A percentile compares a stretch with the other conserved stretches of the same genome.
phyloP scores from a whole-genome alignment of 2,797 vertebrate species.

The Platyrinchus mystaceus region DNA sequence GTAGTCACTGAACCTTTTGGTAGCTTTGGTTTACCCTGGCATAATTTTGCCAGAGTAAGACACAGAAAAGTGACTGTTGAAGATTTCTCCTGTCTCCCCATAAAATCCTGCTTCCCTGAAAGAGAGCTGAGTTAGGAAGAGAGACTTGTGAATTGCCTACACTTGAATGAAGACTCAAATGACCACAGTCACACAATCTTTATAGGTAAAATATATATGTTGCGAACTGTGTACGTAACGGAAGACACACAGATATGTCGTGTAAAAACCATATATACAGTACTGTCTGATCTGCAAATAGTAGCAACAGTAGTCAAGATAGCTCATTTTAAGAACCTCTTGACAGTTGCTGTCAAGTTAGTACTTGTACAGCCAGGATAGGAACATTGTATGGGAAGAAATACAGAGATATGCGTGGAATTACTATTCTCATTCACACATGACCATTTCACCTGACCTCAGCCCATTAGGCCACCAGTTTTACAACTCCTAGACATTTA shows the following conservation, averaged over 20 bases:
- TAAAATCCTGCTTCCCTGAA: neutral
- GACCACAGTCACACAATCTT: neutral
- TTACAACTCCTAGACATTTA: neutral
- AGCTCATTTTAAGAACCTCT: neutral
- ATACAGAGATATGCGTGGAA: neutral
- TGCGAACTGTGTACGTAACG: neutral
- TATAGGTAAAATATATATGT: fast-evolving
- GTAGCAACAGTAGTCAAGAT: neutral
- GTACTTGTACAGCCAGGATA: neutral
- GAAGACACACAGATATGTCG: neutral
- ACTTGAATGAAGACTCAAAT: neutral
- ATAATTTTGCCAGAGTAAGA: neutral
- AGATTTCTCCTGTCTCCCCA: neutral
- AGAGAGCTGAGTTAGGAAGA: neutral
- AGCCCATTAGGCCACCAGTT: neutral
- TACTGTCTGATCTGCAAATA: neutral
- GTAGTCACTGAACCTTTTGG: neutral
- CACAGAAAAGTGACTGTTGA: neutral
- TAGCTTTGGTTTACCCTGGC: neutral
- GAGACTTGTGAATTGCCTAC: neutral
- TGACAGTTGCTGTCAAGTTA: neutral
- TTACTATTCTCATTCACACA: neutral
- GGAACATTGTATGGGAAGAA: neutral
- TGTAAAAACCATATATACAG: neutral
- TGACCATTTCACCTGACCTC: neutral